phyloP scores from a whole-genome alignment of 2,113 vertebrate species.

The Grantiella picta region DNA sequence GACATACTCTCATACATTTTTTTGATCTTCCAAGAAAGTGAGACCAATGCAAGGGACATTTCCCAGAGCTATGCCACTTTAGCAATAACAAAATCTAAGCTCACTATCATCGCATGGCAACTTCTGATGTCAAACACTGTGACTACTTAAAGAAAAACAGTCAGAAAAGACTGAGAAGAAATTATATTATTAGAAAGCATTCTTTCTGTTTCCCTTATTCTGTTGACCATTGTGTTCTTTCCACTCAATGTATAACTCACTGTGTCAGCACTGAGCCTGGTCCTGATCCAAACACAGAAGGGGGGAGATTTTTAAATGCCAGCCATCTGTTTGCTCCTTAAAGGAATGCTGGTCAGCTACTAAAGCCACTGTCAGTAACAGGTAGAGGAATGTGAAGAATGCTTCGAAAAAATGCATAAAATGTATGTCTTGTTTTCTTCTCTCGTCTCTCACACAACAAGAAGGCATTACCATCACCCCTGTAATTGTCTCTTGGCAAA shows the following conservation, averaged over 20 bases:
- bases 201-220: not conserved
- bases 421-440: conserved; percentile 38
- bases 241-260: not conserved
- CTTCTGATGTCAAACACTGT: not conserved
- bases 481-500: conserved; percentile 40
- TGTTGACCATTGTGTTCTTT: not conserved
- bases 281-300: not conserved
- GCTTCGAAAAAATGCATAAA: conserved; percentile 44
- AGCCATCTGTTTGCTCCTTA: conserved; percentile 35
- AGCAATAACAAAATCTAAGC: not conserved
- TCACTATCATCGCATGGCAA: not conserved
- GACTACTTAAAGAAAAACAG: not conserved
- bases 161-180: not conserved
- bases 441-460: conserved; percentile 21
- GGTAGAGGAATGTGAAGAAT: conserved; percentile 50
- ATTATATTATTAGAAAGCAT: not conserved
- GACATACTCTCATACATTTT: not conserved
- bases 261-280: not conserved
- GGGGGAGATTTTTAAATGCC: conserved; percentile 6
- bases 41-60: not conserved
- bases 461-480: not conserved
- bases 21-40: not conserved
- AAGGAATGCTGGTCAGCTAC: conserved; percentile 15
- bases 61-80: not conserved
- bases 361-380: not conserved